Base-by-base conservation (phyloP, 1,140 invertebrate genomes). In the Papilio xuthus region DNA sequence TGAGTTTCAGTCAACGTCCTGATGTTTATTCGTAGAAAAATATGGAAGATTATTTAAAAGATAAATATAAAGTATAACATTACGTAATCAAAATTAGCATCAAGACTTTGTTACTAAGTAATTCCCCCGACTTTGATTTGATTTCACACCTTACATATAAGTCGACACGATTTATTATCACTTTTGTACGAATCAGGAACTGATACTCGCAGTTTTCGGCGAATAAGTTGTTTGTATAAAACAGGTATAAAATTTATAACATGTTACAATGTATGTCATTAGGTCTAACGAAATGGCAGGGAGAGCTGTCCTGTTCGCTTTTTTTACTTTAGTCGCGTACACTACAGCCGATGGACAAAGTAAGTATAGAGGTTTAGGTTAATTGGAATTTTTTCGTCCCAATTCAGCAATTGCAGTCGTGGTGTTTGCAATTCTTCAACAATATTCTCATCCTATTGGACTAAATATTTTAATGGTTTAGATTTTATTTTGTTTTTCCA, bases 211-310 rank as follows among this genome's bases (percentile, higher is more conserved):
- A 84, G 85, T 82, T 80, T 82, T 81, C 53, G 67, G 42, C 73
- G 42, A 78, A 79, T 83, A 80, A 83, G 72, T 47, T 83, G 79
- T 84, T 84, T 79, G 85, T 83, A 78, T 71, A 81, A 41, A 32
- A 69, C 37, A 60, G 70, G 82, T 90, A 90, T 91, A 91, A 85
- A 91, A 86, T 84, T 73, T 88, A 83, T 85, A 76, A 76, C 70
- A 80, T 78, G 32, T 32, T 42, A 74, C n/a, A 75, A 71, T 47
- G 78, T 80, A 83, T 72, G 83, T 81, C 69, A 76, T 76, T 76
- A 63, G 78, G 23, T 79, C 44, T 32, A 41, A 60, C 18, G 44
- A 88, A 76, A 79, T 87, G 84, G 85, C 80, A 83, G 67, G 72
- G 83, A 78, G 85, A 15, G 75, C 80, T 42, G 81, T 86, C 71